phyloP scores from a whole-genome alignment of 2,113 vertebrate species.

The Sigmodon hispidus region DNA sequence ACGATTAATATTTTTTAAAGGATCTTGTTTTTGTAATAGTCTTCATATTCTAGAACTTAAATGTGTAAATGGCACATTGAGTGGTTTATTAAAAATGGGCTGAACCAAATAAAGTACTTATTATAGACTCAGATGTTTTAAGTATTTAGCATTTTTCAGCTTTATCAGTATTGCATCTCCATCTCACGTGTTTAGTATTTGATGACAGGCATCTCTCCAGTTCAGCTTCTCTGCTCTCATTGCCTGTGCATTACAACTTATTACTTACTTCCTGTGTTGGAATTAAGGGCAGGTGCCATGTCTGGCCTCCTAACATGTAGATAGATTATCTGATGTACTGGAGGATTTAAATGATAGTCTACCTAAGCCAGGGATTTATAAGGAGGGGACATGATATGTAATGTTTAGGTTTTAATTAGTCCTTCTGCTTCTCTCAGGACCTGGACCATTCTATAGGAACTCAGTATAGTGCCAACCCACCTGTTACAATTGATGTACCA shows the following conservation, averaged over 20 bases:
- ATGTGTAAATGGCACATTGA: slow-evolving; percentile 6
- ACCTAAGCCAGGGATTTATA: slow-evolving; percentile 43
- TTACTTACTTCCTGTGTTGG: not conserved
- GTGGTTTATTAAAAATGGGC: slow-evolving; percentile 30
- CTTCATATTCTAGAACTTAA: slow-evolving; percentile 47
- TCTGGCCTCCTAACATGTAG: slow-evolving; percentile 3
- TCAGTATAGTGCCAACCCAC: slow-evolving; percentile 92
- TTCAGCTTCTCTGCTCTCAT: not conserved
- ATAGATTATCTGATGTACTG: slow-evolving; percentile 19
- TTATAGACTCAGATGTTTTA: slow-evolving; percentile 25
- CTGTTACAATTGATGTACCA: slow-evolving; percentile 92
- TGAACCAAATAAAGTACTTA: slow-evolving; percentile 13
- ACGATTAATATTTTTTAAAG: not conserved
- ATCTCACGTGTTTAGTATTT: not conserved
- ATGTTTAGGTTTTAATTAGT: slow-evolving; percentile 68
- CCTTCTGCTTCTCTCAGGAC: slow-evolving; percentile 85
- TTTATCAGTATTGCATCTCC: not conserved
- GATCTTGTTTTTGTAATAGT: not conserved
- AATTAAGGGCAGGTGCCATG: not conserved
- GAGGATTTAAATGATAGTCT: slow-evolving; percentile 54
- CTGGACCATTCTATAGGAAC: slow-evolving; percentile 92
- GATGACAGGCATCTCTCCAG: not conserved
- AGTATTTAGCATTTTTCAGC: not conserved
- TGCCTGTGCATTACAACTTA: not conserved
- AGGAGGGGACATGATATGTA: slow-evolving; percentile 10